These are phyloP conservation scores for Apostichopus californicus DNA, from an alignment of 35 echinoderm and acorn worm species.

Conservation along the genomic window DNA sequence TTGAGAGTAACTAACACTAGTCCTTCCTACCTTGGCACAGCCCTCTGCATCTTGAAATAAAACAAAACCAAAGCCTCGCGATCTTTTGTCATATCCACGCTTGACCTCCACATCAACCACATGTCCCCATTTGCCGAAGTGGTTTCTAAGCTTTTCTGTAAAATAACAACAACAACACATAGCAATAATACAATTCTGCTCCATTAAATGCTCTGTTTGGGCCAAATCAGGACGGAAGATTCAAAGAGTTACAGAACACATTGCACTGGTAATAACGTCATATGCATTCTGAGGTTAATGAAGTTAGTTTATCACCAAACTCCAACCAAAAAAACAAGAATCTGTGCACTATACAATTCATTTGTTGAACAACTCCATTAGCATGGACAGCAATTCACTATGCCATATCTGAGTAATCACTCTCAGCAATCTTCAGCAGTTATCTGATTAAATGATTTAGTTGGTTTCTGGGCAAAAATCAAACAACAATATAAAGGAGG, in stretches of 20 bases:
- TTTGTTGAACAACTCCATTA: neutral
- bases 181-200: neutral
- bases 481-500: too few relatives aligned
- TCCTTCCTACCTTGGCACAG: conserved; percentile 28
- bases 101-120: conserved; percentile 52
- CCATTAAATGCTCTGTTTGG: neutral
- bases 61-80: conserved; percentile 51
- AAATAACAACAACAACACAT: neutral
- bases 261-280: too few relatives aligned
- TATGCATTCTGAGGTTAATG: too few relatives aligned
- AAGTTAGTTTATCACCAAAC: too few relatives aligned
- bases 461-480: too few relatives aligned
- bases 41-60: conserved; percentile 44
- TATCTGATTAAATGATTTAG: neutral
- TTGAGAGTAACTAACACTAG: neutral
- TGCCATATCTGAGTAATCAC: too few relatives aligned
- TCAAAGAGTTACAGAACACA: neutral
- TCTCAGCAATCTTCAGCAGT: neutral
- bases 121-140: conserved; percentile 39
- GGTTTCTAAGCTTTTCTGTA: conserved; percentile 42
- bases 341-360: neutral
- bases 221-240: neutral
- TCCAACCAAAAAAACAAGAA: too few relatives aligned
- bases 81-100: conserved; percentile 14
- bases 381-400: neutral